phyloP scores from a whole-genome alignment of 1,140 invertebrate genomes.

The Drosophila gunungcola region DNA sequence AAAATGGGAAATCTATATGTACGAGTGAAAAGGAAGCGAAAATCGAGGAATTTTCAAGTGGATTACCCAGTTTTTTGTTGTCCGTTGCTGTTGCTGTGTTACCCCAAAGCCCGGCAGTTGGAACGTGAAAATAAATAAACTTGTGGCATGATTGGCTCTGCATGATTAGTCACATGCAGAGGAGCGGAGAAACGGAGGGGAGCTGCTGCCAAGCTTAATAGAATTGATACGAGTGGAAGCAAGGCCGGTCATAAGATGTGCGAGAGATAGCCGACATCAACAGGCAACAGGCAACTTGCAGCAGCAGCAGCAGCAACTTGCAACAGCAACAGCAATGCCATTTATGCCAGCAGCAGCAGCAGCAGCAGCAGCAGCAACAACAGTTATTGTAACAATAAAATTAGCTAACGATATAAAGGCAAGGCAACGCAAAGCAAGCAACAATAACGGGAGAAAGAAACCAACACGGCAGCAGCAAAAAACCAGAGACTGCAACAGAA shows the following conservation, averaged over 20 bases:
- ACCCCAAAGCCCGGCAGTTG: slow-evolving; percentile 33
- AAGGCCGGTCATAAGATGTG: slow-evolving; percentile 77
- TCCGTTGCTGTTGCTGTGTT: slow-evolving; percentile 2
- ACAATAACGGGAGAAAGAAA: slow-evolving; percentile 75
- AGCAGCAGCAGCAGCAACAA: slow-evolving; percentile 73
- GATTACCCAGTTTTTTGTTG: slow-evolving; percentile 76
- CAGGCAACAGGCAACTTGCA: slow-evolving; percentile 23
- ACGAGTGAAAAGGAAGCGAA: slow-evolving; percentile 53
- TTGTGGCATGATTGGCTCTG: slow-evolving; percentile 82
- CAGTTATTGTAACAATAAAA: slow-evolving; percentile 83
- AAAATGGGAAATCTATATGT: slow-evolving; percentile 51
- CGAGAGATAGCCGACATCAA: slow-evolving; percentile 70
- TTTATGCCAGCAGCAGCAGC: slow-evolving; percentile 63
- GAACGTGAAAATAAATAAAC: slow-evolving; percentile 82
- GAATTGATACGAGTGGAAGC: slow-evolving; percentile 76
- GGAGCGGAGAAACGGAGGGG: not conserved
- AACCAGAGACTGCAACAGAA: slow-evolving; percentile 50
- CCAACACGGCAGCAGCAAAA: slow-evolving; percentile 50
- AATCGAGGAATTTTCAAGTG: slow-evolving; percentile 82
- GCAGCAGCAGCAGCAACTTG: slow-evolving; percentile 19
- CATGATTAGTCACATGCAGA: slow-evolving; percentile 80
- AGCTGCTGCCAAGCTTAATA: slow-evolving; percentile 72
- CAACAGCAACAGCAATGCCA: slow-evolving; percentile 45
- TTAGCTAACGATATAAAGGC: slow-evolving; percentile 80
- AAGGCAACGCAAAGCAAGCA: slow-evolving; percentile 69